Conservation (phyloP, 1,140 invertebrate genomes). For the Elymnias hypermnestra region DNA sequence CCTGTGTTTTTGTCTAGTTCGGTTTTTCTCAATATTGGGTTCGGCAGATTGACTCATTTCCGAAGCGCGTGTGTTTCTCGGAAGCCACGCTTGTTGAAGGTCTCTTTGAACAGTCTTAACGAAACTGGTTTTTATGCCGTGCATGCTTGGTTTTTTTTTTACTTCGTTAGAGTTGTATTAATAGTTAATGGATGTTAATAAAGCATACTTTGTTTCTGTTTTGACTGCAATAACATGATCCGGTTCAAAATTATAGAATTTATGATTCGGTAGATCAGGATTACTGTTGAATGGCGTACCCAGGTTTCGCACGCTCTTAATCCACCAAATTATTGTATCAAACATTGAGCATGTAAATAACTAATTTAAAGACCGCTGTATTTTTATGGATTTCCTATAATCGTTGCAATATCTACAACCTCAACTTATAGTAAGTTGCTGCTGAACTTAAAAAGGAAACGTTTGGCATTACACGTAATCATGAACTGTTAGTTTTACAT, state of each 20-base stretch:
- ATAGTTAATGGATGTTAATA: not conserved
- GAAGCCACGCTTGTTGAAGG: constrained; percentile 21
- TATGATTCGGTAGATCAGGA: too few species aligned
- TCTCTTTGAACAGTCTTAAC: constrained; percentile 17
- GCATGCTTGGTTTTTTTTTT: constrained; percentile 4
- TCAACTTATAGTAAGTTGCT: too few species aligned
- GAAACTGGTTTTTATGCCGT: constrained; percentile 14
- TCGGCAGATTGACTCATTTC: constrained; percentile 19
- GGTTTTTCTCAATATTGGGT: constrained; percentile 8
- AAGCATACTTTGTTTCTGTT: not conserved
- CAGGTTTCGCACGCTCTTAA: too few species aligned
- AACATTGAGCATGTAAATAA: too few species aligned
- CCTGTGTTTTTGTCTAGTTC: constrained; percentile 2
- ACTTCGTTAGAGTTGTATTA: constrained; percentile 7
- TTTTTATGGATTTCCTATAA: too few species aligned
- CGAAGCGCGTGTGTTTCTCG: constrained; percentile 17
- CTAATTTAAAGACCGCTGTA: too few species aligned
- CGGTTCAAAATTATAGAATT: constrained; percentile 1
- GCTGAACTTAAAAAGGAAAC: too few species aligned
- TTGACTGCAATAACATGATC: constrained; percentile 1
- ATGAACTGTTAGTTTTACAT: too few species aligned
- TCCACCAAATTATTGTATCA: too few species aligned
- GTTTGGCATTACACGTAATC: too few species aligned
- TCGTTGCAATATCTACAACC: too few species aligned
- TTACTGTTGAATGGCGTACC: too few species aligned